Percentiles rank a stretch among this genome's conserved stretches.
Evolutionary conservation across 2,113 vertebrate species (phyloP).

Genomic region (Pogonocichla stellata): DNA sequence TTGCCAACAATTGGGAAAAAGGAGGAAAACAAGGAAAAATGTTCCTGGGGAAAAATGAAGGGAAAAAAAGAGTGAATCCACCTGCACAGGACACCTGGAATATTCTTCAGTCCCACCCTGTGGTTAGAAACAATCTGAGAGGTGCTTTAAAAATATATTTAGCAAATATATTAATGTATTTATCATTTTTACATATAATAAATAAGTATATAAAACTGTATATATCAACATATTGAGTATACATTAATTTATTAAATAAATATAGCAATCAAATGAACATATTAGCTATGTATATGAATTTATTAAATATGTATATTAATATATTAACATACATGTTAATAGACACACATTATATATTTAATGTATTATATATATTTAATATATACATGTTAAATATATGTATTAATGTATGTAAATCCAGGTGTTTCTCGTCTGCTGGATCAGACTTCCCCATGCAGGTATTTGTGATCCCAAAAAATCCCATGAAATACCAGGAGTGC

Average conservation of each 20-base stretch:
- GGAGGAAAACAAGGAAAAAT: background rate
- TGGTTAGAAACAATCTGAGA: background rate
- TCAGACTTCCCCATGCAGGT: background rate
- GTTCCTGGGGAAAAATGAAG: background rate
- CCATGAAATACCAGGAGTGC: rapidly evolving
- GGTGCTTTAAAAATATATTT: background rate
- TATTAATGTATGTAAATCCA: background rate
- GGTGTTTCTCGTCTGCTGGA: background rate
- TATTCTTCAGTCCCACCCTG: background rate
- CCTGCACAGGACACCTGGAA: rapidly evolving
- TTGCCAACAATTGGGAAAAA: background rate
- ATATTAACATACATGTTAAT: too few species aligned
- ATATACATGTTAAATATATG: too few species aligned
- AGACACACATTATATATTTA: too few species aligned
- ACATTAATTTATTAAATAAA: background rate
- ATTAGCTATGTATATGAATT: too few species aligned
- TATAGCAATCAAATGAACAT: background rate
- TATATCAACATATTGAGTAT: background rate
- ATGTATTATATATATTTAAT: too few species aligned
- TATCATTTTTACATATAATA: background rate
- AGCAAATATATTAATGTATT: background rate
- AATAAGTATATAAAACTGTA: too few species aligned
- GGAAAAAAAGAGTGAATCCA: background rate
- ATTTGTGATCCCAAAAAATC: background rate
- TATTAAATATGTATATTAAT: too few species aligned